phyloP scores from a whole-genome alignment of 2,113 vertebrate genomes.

The Thunnus maccoyii region DNA sequence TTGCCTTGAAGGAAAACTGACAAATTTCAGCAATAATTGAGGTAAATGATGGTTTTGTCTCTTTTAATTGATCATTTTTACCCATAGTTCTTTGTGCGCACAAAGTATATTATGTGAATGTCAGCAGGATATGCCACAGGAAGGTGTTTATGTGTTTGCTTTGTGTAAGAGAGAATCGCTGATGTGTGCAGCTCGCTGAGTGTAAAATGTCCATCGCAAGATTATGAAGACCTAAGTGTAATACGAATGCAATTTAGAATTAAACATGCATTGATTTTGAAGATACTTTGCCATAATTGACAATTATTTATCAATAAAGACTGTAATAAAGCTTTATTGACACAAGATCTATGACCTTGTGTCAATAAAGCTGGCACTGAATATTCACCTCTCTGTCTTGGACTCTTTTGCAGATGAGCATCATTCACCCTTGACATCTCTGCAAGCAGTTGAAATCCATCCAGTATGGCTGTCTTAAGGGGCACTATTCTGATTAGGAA shows the following conservation, averaged over 20 bases:
- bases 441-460: constrained; percentile 37
- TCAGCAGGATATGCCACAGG: constrained; percentile 13
- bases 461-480: constrained; percentile 24
- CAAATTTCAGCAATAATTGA: constrained; percentile 77
- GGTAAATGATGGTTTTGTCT: constrained; percentile 77
- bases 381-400: background rate
- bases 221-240: constrained; percentile 8
- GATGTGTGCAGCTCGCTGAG: background rate
- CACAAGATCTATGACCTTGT: constrained; percentile 21
- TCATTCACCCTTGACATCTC: constrained; percentile 40
- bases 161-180: constrained; percentile 13
- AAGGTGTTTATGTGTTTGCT: constrained; percentile 16
- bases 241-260: constrained; percentile 31
- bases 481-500: constrained; percentile 71
- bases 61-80: constrained; percentile 58
- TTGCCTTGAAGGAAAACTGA: constrained; percentile 73
- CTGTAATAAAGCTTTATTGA: background rate
- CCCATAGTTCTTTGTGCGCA: constrained; percentile 16
- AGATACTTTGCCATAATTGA: background rate
- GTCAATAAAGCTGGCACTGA: background rate
- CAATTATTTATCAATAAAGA: constrained; percentile 28
- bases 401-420: constrained; percentile 1
- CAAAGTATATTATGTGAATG: constrained; percentile 9
- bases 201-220: constrained; percentile 14
- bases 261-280: constrained; percentile 36